A percentile compares a stretch with the other conserved stretches of the same genome.
These are phyloP conservation scores for Eulemur rufifrons DNA, from an alignment of 2,113 vertebrate genomes.

Conservation along the genomic window DNA sequence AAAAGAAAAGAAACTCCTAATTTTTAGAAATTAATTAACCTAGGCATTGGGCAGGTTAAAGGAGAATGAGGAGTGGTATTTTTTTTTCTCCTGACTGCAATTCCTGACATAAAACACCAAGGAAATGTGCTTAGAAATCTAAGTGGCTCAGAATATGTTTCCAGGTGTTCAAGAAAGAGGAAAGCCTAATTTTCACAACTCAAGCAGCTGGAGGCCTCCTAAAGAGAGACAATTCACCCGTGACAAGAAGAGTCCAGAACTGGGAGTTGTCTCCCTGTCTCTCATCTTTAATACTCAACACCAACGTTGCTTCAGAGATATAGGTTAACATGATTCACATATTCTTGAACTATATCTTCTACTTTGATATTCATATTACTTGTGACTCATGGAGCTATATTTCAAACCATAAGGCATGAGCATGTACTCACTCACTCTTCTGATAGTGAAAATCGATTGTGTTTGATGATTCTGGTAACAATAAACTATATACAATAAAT, in stretches of 20 bases:
- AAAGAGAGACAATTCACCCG: not conserved
- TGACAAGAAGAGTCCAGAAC: not conserved
- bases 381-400: not conserved
- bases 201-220: not conserved
- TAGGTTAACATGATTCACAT: not conserved
- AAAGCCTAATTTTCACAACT: not conserved
- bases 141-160: constrained; percentile 53
- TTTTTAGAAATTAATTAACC: not conserved
- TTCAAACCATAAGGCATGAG: not conserved
- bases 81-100: not conserved
- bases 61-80: not conserved
- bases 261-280: not conserved
- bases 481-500: not conserved
- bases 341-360: not conserved
- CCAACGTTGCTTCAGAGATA: not conserved
- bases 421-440: not conserved
- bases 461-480: not conserved
- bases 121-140: not conserved
- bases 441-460: not conserved
- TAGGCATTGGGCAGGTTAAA: not conserved
- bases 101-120: not conserved
- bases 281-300: not conserved
- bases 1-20: not conserved
- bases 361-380: not conserved
- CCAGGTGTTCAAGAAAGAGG: not conserved